Evolutionary conservation across 2,888 invertebrate species (phyloP), one percentile per base, ranked within the genome.

Genomic region (Baccha elongata): DNA sequence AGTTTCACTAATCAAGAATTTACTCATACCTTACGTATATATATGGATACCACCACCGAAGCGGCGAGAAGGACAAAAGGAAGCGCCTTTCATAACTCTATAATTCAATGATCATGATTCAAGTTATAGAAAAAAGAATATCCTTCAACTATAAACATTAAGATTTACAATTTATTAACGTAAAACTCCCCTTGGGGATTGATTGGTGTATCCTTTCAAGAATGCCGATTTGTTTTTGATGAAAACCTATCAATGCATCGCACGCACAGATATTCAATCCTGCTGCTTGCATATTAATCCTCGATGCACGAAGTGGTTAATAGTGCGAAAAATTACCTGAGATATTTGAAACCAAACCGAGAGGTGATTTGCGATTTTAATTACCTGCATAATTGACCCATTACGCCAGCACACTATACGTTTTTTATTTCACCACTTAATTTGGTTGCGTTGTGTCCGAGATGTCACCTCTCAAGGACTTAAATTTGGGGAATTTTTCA

Each of bases 401-500:
- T 78, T 83, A 72, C 72, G 53, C 26, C 68, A 50, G 62, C 68
- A 62, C 46, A 53, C 42, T 50, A 35, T 65, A 11, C 26, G 8
- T 19, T 19, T 48, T 46, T 48, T 50, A 50, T 44, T 35, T 37
- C 42, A 15, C 2, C 8, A 13, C 15, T 35, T 17, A 29, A 42
- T 17, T 53, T 64, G 42, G 29, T 53, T 50, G 19, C 23, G 15
- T 23, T 42, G 42, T 50, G 58, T 19, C 21, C 40, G 40, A 23
- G 53, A 53, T 75, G 80, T 80, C 80, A 81, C 80, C 55, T 71
- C 60, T 71, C 60, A 72, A 71, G 53, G 71, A 69, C 23, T 72
- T 83, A 72, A 78, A 37, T 86, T 86, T n/a, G n/a, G 52, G 69
- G 85, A 85, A 87, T 89, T 89, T 89, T 89, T 89, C 89, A 88